These are phyloP conservation scores for Zaprionus inermis DNA, from an alignment of 1,140 invertebrate species.

Conservation along the genomic window DNA sequence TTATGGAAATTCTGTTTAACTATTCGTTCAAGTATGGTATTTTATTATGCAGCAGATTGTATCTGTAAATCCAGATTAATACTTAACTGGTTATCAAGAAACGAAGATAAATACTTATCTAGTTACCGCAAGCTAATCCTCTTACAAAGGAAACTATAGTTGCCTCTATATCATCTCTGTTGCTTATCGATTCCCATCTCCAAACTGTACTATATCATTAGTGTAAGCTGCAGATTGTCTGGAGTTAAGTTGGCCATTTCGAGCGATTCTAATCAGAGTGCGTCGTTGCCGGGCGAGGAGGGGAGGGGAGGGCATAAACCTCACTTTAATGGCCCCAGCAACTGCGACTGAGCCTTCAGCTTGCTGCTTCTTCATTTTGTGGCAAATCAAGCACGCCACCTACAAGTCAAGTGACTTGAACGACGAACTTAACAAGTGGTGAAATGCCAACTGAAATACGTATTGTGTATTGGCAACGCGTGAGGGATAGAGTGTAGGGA, in stretches of 20 bases:
- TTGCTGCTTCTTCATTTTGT: conserved; percentile 1
- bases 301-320: background rate
- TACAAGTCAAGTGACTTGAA: conserved; percentile 19
- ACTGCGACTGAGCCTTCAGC: background rate
- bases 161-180: background rate
- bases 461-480: conserved; percentile 23
- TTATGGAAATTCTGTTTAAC: too few relatives aligned
- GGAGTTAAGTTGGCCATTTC: conserved; percentile 10
- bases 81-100: too few relatives aligned
- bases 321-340: conserved; percentile 5
- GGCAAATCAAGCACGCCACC: conserved; percentile 28
- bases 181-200: background rate
- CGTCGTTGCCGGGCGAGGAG: conserved; percentile 9
- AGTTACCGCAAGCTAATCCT: too few relatives aligned
- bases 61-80: too few relatives aligned
- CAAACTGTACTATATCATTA: conserved; percentile 10
- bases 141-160: too few relatives aligned
- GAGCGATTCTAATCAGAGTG: conserved; percentile 23
- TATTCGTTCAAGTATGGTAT: too few relatives aligned
- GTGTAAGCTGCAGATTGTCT: conserved; percentile 23
- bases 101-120: too few relatives aligned
- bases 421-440: conserved; percentile 46
- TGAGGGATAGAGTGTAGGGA: background rate
- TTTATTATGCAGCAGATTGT: too few relatives aligned
- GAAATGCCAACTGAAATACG: conserved; percentile 40